phyloP scores from a whole-genome alignment of 2,888 invertebrate genomes.

The Dastarcus helophoroides region DNA sequence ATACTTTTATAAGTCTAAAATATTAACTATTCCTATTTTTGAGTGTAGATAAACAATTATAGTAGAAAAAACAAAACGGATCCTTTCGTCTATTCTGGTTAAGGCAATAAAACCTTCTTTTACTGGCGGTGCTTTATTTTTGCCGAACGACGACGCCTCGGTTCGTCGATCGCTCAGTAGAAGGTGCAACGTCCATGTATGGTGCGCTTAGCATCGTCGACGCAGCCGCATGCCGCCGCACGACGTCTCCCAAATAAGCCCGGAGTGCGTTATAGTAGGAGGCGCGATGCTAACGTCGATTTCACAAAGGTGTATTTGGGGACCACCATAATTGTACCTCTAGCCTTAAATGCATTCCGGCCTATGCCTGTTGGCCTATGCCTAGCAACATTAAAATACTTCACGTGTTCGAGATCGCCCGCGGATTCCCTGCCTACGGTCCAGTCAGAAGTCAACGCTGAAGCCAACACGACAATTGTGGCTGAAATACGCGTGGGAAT shows the following conservation, averaged over 20 bases:
- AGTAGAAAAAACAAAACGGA: no score
- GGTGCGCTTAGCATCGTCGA: constrained; percentile 33
- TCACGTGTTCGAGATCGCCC: no score
- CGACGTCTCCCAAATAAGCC: constrained; percentile 37
- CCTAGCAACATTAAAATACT: no score
- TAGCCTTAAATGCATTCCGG: constrained; percentile 25
- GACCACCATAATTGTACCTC: constrained; percentile 25
- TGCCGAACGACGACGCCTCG: constrained; percentile 7
- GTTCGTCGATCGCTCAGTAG: constrained; percentile 5
- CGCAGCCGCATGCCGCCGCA: constrained; percentile 34
- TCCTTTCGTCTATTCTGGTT: no score
- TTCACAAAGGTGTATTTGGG: constrained; percentile 22
- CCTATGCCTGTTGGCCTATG: no score
- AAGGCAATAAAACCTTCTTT: constrained; percentile 1
- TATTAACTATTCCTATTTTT: no score
- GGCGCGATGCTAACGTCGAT: constrained; percentile 21
- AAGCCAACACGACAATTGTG: no score
- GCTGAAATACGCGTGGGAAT: no score
- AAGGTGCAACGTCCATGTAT: constrained; percentile 34
- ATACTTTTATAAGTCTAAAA: no score
- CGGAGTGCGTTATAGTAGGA: constrained; percentile 20
- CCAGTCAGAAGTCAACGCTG: no score
- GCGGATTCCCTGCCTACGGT: no score
- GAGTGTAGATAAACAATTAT: no score
- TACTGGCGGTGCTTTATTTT: constrained; percentile 7